Base-by-base conservation (phyloP, 2,113 vertebrate species). In the Oxygymnocypris stewartii region DNA sequence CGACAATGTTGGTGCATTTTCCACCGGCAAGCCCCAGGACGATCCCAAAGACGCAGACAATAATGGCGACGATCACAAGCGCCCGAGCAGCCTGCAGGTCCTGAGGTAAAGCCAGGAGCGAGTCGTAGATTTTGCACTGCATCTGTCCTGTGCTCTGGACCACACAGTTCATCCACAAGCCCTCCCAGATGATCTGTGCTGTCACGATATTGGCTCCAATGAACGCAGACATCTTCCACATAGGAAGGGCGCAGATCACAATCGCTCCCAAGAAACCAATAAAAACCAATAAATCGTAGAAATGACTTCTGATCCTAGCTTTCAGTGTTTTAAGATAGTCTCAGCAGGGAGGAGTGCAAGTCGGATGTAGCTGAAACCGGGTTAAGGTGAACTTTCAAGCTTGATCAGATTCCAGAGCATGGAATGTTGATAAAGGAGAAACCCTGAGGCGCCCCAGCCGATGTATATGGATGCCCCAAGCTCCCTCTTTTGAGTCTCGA, bases 1-100 rank as follows among this genome's bases (percentile, higher is more conserved):
- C 95, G 89, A 99, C 92, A 4, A 98, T 98, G 93, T 96, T 97
- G 92, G 97, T 98, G 91, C 97, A 99, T 90, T 98, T 98, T 65
- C 96, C 97, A 5, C 94, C 94, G 0, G 92, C 6, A 1, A 98
- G 86, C 0, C 95, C 93, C 9, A 98, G 61, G 78, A 98, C 28
- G 84, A 97, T 57, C 1, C 93, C 97, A 0, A 96, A 63, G 14
- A 91, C 7, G 0, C 94, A 85, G 69, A 96, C 69, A 2, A 98
- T 63, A 44, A 98, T 96, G 90, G 96, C 87, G 84, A 98, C 84
- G 87, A 99, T 90, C 13, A 95, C 86, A 11, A 98, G 93, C 2
- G 94, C 94, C 10, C 94, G 79, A 88, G 95, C 93, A 0, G 94
- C 94, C 91, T 95, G 94, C 0, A 95, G 92, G 84, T 95, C 94